Conservation (phyloP, 2,888 invertebrate species). For the Volucella bombylans region DNA sequence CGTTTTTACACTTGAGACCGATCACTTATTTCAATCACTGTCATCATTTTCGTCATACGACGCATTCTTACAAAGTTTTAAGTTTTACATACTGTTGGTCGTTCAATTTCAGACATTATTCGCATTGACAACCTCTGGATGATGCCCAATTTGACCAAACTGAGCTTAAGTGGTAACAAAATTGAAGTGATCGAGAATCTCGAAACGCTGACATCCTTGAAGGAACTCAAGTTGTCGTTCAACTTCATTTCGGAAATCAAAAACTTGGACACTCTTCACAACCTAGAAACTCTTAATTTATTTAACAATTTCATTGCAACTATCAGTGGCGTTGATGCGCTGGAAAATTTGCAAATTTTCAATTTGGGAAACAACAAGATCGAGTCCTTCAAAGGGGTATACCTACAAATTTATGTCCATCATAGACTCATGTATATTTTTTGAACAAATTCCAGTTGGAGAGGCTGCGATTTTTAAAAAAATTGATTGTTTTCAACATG, state of each 20-base stretch:
- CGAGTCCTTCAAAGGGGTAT: conserved; percentile 88
- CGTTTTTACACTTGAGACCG: too few relatives aligned
- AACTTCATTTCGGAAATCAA: conserved; percentile 93
- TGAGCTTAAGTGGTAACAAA: conserved; percentile 92
- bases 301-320: conserved; percentile 90
- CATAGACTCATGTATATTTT: too few relatives aligned
- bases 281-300: conserved; percentile 90
- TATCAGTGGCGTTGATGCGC: conserved; percentile 89
- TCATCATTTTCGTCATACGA: too few relatives aligned
- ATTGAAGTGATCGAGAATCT: conserved; percentile 94
- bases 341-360: conserved; percentile 89
- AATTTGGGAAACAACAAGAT: conserved; percentile 93
- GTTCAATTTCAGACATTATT: conserved; percentile 86
- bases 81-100: too few relatives aligned
- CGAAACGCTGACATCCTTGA: conserved; percentile 87
- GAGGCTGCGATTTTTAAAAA: too few relatives aligned
- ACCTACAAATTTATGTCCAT: conserved; percentile 68
- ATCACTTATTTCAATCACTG: too few relatives aligned
- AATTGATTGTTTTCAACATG: too few relatives aligned
- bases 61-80: too few relatives aligned
- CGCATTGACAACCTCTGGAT: conserved; percentile 94
- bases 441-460: too few relatives aligned
- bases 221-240: conserved; percentile 93
- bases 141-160: conserved; percentile 88
- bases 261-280: conserved; percentile 88